Percentiles rank a stretch among this genome's conserved stretches.
Conservation (phyloP, 2,113 vertebrate species). For the Sitta europaea region DNA sequence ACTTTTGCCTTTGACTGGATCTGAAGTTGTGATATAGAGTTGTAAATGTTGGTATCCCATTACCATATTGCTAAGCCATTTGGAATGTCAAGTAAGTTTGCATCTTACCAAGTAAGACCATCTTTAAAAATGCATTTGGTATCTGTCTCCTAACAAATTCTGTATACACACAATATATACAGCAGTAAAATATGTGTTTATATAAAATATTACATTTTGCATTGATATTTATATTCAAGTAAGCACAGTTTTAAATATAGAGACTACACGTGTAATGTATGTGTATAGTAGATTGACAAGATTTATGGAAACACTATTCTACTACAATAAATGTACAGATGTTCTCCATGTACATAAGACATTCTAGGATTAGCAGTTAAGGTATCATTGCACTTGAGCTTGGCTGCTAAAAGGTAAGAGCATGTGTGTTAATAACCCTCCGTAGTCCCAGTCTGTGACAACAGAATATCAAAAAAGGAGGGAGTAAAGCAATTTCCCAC, state of each 20-base stretch:
- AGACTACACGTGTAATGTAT: conserved; percentile 32
- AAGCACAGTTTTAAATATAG: conserved; percentile 54
- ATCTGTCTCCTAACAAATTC: conserved; percentile 49
- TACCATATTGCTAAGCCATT: not conserved
- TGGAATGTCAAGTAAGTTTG: not conserved
- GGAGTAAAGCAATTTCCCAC: not conserved
- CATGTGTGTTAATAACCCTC: not conserved
- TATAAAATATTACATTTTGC: conserved; percentile 61
- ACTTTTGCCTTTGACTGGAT: not conserved
- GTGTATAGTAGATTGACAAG: conserved; percentile 53
- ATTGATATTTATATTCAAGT: conserved; percentile 57
- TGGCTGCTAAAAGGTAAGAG: not conserved
- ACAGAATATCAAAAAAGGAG: not conserved
- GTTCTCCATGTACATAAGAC: conserved; percentile 8
- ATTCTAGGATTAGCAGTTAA: conserved; percentile 41
- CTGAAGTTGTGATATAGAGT: not conserved
- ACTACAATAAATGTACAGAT: conserved; percentile 44
- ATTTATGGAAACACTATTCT: conserved; percentile 44
- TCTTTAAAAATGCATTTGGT: conserved; percentile 40
- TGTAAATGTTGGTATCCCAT: not conserved
- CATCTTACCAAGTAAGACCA: not conserved
- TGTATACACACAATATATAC: conserved; percentile 43
- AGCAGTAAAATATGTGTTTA: conserved; percentile 58
- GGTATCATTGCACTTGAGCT: not conserved
- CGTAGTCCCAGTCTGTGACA: not conserved